A percentile compares a stretch with the other conserved stretches of the same genome.
Evolutionary conservation across 1,140 invertebrate species (phyloP).

Genomic region (Luehdorfia chinensis): DNA sequence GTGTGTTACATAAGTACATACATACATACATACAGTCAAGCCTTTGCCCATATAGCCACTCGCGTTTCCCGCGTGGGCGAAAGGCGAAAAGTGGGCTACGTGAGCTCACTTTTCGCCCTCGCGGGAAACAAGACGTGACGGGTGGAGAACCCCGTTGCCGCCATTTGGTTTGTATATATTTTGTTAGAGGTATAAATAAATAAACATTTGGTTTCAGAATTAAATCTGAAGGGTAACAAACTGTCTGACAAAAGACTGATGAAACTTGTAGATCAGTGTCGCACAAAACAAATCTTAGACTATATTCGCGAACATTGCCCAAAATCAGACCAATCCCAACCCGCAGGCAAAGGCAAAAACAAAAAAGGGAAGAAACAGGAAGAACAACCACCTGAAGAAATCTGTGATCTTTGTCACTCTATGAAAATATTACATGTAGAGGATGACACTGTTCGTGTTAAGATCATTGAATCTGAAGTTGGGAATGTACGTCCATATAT

Average conservation of each 20-base stretch:
- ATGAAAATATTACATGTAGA: constrained; percentile 78
- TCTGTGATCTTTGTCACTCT: constrained; percentile 50
- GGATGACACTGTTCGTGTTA: constrained; percentile 76
- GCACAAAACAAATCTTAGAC: constrained; percentile 82
- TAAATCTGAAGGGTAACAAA: constrained; percentile 84
- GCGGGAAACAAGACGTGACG: too few species aligned
- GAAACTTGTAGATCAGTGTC: constrained; percentile 85
- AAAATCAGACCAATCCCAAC: constrained; percentile 52
- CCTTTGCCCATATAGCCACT: too few species aligned
- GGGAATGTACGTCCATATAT: constrained; percentile 83
- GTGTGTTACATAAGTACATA: too few species aligned
- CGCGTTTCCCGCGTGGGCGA: too few species aligned
- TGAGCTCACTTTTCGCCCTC: too few species aligned
- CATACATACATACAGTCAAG: too few species aligned
- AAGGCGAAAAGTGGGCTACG: too few species aligned
- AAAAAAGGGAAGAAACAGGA: constrained; percentile 73
- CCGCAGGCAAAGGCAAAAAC: constrained; percentile 65
- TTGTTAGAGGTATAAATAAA: too few species aligned
- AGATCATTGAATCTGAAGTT: constrained; percentile 76
- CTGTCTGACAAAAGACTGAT: constrained; percentile 83
- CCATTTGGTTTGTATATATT: too few species aligned
- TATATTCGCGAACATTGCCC: constrained; percentile 82
- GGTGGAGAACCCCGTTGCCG: too few species aligned
- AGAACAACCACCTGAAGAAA: constrained; percentile 44
- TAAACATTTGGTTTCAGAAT: constrained; percentile 58